phyloP scores from a whole-genome alignment of 1,140 invertebrate species.

The Drosophila hydei region DNA sequence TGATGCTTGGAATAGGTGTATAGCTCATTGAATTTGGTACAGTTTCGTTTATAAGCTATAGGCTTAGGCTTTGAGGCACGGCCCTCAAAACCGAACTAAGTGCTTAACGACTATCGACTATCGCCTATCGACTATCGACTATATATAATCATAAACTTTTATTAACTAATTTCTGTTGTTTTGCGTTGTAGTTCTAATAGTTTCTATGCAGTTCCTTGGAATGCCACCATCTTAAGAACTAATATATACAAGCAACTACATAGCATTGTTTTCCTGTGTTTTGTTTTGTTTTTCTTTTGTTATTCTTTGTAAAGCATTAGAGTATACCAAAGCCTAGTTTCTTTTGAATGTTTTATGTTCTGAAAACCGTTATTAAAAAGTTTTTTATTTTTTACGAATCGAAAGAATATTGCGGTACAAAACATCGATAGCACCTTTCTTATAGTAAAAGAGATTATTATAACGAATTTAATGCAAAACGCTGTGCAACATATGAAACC shows the following conservation, averaged over 20 bases:
- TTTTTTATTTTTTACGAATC: slow-evolving; percentile 27
- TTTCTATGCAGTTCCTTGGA: slow-evolving; percentile 60
- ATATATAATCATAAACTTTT: slow-evolving; percentile 10
- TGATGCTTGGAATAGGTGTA: slow-evolving; percentile 9
- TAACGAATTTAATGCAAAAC: background rate
- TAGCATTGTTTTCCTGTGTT: slow-evolving; percentile 34
- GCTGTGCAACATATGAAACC: slow-evolving; percentile 43
- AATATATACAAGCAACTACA: slow-evolving; percentile 55
- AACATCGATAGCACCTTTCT: slow-evolving; percentile 75
- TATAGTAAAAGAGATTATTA: slow-evolving; percentile 38
- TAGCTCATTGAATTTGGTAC: slow-evolving; percentile 76
- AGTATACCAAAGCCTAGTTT: slow-evolving; percentile 82
- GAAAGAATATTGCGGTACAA: slow-evolving; percentile 54
- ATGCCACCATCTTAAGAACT: slow-evolving; percentile 53
- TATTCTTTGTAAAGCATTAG: slow-evolving; percentile 80
- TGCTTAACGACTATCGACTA: slow-evolving; percentile 29
- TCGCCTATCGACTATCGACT: slow-evolving; percentile 2
- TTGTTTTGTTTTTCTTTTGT: slow-evolving; percentile 34
- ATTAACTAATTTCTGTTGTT: slow-evolving; percentile 61
- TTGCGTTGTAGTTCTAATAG: slow-evolving; percentile 65
- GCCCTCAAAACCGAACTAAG: slow-evolving; percentile 48
- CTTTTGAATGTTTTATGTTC: slow-evolving; percentile 57
- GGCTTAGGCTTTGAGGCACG: slow-evolving; percentile 43
- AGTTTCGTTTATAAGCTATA: slow-evolving; percentile 47
- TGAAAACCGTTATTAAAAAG: slow-evolving; percentile 58